Conservation (phyloP, 2,113 vertebrate genomes). For the Charadrius vociferus region DNA sequence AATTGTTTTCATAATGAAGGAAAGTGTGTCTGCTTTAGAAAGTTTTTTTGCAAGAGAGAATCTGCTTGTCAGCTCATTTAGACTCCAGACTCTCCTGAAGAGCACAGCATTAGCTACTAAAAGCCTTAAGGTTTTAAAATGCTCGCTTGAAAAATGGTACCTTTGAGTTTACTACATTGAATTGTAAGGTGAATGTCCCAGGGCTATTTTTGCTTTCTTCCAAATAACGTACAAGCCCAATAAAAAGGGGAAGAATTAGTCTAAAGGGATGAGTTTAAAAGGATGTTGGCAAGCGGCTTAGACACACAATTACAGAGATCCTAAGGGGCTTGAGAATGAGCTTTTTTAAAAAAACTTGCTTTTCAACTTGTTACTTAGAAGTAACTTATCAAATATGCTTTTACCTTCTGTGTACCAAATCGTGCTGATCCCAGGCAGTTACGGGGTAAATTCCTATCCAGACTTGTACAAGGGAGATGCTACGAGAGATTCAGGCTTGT, state of each 20-base stretch:
- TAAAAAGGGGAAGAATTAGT: slow-evolving; percentile 4
- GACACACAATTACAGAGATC: background rate
- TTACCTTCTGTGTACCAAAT: background rate
- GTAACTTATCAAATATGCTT: background rate
- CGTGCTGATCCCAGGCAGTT: background rate
- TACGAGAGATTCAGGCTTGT: background rate
- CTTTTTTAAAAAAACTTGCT: too few relatives aligned
- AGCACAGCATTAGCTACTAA: background rate
- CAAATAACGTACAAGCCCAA: slow-evolving; percentile 4
- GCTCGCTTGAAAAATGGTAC: slow-evolving; percentile 28
- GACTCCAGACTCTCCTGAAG: background rate
- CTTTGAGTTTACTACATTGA: background rate
- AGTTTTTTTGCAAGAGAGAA: background rate
- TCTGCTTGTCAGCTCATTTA: slow-evolving; percentile 10
- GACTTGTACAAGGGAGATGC: background rate
- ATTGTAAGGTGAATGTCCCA: background rate
- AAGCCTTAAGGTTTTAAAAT: slow-evolving; percentile 35
- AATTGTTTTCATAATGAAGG: background rate
- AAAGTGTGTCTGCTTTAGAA: background rate
- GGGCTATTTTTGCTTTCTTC: slow-evolving; percentile 30
- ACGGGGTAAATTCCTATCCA: background rate
- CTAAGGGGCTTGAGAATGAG: background rate
- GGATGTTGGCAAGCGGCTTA: background rate
- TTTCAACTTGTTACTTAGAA: background rate
- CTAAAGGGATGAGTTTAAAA: slow-evolving; percentile 32